Conservation (phyloP, 2,888 invertebrate genomes). For the Ditylenchus weischeri region DNA sequence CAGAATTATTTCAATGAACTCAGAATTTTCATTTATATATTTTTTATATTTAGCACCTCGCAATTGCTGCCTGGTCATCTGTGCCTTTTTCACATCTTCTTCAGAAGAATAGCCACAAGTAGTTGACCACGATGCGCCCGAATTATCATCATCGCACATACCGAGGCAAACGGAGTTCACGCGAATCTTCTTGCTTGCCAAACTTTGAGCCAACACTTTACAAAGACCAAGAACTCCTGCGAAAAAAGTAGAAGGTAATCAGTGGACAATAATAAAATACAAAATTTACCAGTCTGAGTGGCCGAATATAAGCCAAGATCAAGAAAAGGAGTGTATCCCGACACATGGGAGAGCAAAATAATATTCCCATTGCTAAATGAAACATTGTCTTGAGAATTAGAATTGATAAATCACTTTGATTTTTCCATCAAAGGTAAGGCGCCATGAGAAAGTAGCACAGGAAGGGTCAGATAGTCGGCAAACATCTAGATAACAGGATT, state of each 20-base stretch:
- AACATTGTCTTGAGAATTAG: not conserved
- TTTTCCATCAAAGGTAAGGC: slow-evolving; percentile 40
- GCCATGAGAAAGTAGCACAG: slow-evolving; percentile 41
- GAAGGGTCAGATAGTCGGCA: slow-evolving; percentile 39
- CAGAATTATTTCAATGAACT: too few relatives aligned
- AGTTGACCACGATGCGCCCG: slow-evolving; percentile 45
- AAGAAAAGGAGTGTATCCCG: slow-evolving; percentile 44
- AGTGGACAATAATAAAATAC: too few relatives aligned
- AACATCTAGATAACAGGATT: slow-evolving; percentile 31
- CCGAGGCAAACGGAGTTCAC: slow-evolving; percentile 47
- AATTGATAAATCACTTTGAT: slow-evolving; percentile 35
- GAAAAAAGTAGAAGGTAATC: too few relatives aligned
- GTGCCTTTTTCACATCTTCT: slow-evolving; percentile 18
- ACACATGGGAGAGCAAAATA: slow-evolving; percentile 36
- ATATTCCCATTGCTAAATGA: slow-evolving; percentile 35
- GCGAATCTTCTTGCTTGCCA: slow-evolving; percentile 34
- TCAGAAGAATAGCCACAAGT: slow-evolving; percentile 31
- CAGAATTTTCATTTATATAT: too few relatives aligned
- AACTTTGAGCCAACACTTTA: slow-evolving; percentile 18
- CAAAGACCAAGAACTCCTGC: slow-evolving; percentile 22
- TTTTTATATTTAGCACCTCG: not conserved
- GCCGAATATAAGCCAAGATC: slow-evolving; percentile 50
- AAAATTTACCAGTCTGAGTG: slow-evolving; percentile 17
- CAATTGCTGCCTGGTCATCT: not conserved
- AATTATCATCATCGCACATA: slow-evolving; percentile 35